These are phyloP conservation scores for Pongo pygmaeus DNA, from an alignment of 2,113 vertebrate genomes.

Conservation along the genomic window DNA sequence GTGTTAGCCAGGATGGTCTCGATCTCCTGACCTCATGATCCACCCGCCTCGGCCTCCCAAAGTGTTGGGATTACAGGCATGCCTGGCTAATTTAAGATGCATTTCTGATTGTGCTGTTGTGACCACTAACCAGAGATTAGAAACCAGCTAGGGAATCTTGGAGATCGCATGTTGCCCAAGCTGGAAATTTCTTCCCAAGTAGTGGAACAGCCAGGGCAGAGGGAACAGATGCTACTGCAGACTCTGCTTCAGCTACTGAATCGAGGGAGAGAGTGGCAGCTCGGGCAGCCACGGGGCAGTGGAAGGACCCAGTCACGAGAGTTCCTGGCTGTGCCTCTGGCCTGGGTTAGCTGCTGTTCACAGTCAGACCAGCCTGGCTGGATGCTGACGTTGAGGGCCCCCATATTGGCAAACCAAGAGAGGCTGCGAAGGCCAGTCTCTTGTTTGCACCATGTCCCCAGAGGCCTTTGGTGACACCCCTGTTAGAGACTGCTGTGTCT, in stretches of 20 bases:
- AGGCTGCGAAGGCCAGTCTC: not conserved
- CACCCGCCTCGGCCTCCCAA: no score
- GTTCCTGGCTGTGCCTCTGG: not conserved
- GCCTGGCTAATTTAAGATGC: not conserved
- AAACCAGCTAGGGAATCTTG: not conserved
- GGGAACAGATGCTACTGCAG: fast-evolving
- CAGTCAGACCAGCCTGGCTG: not conserved
- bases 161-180: not conserved
- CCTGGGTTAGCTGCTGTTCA: not conserved
- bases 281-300: not conserved
- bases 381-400: not conserved
- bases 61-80: no score
- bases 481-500: not conserved
- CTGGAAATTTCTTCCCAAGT: not conserved
- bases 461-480: not conserved
- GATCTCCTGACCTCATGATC: no score
- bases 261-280: fast-evolving
- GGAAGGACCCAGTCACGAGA: not conserved
- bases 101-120: not conserved
- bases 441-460: not conserved
- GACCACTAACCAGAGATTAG: not conserved
- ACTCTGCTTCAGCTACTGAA: not conserved
- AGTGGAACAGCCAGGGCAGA: fast-evolving
- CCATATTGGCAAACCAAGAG: not conserved
- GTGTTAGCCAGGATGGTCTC: no score